phyloP scores from a whole-genome alignment of 2,888 invertebrate genomes.

The Sicus ferrugineus region DNA sequence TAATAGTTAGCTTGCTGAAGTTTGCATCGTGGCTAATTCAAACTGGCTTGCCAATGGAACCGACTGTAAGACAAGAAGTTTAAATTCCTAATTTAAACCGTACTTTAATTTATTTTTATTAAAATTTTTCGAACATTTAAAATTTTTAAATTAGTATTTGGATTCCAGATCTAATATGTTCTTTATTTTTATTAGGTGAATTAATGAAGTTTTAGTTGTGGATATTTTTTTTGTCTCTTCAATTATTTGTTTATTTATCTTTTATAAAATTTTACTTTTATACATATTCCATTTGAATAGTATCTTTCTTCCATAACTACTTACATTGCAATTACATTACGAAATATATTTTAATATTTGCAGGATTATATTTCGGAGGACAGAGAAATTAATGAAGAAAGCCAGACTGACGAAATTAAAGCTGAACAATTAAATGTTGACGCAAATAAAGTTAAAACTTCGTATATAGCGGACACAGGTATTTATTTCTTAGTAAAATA shows the following conservation, averaged over 20 bases:
- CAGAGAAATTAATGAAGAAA: constrained; percentile 64
- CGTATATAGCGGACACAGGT: constrained; percentile 81
- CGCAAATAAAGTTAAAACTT: constrained; percentile 67
- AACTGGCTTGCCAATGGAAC: constrained; percentile 68
- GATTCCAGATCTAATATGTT: no score
- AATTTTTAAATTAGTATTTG: no score
- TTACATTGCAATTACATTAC: not conserved
- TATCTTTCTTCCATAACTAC: not conserved
- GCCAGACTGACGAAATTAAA: constrained; percentile 87
- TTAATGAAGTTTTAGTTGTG: no score
- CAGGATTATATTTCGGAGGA: constrained; percentile 64
- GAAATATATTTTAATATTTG: not conserved
- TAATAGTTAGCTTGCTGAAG: constrained; percentile 76
- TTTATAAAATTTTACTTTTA: no score
- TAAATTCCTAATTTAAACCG: not conserved
- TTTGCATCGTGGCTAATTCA: constrained; percentile 72
- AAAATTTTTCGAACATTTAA: no score
- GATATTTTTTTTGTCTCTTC: no score
- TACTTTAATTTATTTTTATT: no score
- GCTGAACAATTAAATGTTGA: constrained; percentile 70
- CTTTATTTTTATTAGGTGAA: no score
- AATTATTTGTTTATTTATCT: no score
- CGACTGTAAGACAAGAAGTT: constrained; percentile 54
- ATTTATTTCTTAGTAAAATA: constrained; percentile 39
- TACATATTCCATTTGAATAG: no score